These are phyloP conservation scores for Brachirus orientalis DNA, from an alignment of 2,113 vertebrate genomes.

Conservation along the genomic window DNA sequence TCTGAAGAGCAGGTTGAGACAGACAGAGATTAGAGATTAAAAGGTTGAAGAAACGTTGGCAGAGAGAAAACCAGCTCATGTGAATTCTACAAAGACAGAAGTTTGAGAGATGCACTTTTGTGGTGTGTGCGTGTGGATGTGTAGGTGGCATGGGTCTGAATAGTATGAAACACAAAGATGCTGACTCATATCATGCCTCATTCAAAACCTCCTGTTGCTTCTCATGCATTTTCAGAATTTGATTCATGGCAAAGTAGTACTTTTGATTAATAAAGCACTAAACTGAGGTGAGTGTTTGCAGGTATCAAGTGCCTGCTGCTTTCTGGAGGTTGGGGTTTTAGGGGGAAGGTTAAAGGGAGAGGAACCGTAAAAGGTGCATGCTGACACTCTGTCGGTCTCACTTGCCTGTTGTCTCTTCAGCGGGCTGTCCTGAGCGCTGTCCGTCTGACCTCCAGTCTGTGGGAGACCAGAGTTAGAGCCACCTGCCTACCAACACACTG, in stretches of 20 bases:
- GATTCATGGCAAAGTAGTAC: background rate
- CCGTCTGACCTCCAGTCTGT: conserved; percentile 79
- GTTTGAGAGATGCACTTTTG: conserved; percentile 11
- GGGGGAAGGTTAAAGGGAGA: conserved; percentile 28
- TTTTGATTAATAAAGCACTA: background rate
- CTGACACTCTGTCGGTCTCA: conserved; percentile 75
- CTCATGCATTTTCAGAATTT: conserved; percentile 45
- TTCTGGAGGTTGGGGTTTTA: conserved; percentile 30
- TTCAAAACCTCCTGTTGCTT: background rate
- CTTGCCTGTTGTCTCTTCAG: conserved; percentile 85
- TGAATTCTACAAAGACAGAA: conserved; percentile 9
- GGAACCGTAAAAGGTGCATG: conserved; percentile 64
- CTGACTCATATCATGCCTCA: conserved; percentile 36
- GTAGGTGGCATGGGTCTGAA: too few species aligned
- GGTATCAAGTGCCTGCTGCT: conserved; percentile 7
- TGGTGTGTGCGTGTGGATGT: background rate
- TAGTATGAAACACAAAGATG: conserved; percentile 3
- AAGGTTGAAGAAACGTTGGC: conserved; percentile 37
- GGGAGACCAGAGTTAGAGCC: conserved; percentile 81
- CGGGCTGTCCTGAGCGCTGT: conserved; percentile 80
- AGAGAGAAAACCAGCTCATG: conserved; percentile 6
- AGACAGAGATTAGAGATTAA: conserved; percentile 62
- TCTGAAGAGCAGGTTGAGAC: conserved; percentile 60
- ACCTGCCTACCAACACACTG: conserved; percentile 61
- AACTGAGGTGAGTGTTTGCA: background rate